Conservation (phyloP, 2,113 vertebrate species). For the Tragelaphus strepsiceros region DNA sequence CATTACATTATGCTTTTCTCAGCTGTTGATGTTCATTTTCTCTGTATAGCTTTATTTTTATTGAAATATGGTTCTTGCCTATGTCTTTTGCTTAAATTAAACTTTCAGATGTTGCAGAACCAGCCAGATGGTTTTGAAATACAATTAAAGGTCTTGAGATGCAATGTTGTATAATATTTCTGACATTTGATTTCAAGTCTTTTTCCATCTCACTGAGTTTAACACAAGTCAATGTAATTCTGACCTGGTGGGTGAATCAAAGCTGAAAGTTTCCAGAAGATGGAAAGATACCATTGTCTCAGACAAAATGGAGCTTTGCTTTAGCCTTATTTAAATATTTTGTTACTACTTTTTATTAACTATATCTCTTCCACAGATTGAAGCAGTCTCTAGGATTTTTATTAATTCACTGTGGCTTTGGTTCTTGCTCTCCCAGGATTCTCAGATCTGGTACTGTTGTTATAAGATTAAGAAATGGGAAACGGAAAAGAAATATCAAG, state of each 20-base stretch:
- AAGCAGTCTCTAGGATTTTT: not conserved
- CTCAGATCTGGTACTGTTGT: not conserved
- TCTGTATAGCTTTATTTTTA: slow-evolving; percentile 17
- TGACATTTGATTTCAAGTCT: slow-evolving; percentile 29
- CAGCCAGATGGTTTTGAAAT: slow-evolving; percentile 34
- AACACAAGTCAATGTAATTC: not conserved
- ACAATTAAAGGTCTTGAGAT: slow-evolving; percentile 36
- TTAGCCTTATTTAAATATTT: slow-evolving; percentile 20
- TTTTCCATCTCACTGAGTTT: not conserved
- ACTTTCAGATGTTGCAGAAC: not conserved
- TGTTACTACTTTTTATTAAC: not conserved
- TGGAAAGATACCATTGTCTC: not conserved
- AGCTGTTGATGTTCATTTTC: not conserved
- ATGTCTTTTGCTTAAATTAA: not conserved
- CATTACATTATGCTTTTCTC: not conserved
- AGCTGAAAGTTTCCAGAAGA: not conserved
- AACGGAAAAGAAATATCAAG: not conserved
- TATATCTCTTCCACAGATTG: not conserved
- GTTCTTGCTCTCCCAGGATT: not conserved
- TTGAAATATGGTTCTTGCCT: not conserved
- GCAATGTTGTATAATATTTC: slow-evolving; percentile 18
- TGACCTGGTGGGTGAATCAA: not conserved
- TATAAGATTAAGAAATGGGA: not conserved
- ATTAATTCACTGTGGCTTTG: not conserved
- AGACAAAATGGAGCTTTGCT: not conserved